Percentiles rank a stretch among this genome's conserved stretches.
These are phyloP conservation scores for Peromyscus maniculatus DNA, from an alignment of 2,113 vertebrate genomes.

Conservation along the genomic window DNA sequence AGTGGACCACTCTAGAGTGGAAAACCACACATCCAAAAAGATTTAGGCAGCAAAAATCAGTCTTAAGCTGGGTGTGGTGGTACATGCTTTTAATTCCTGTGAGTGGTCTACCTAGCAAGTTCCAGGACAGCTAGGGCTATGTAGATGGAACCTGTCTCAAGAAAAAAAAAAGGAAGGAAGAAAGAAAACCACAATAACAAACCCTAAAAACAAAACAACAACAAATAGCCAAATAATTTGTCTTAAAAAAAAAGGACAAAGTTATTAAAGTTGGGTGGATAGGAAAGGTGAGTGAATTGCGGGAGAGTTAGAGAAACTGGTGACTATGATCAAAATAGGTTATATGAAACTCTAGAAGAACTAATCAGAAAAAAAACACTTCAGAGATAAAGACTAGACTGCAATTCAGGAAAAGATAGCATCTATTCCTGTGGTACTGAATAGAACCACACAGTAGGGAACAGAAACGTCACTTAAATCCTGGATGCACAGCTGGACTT, in stretches of 20 bases:
- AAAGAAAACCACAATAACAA: not conserved
- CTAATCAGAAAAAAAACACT: not conserved
- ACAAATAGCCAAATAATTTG: not conserved
- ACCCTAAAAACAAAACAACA: not conserved
- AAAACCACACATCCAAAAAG: not conserved
- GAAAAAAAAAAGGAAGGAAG: not conserved
- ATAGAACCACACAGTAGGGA: not conserved
- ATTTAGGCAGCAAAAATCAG: not conserved
- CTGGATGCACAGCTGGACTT: not conserved
- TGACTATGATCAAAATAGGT: not conserved
- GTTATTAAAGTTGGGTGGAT: not conserved
- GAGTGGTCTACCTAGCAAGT: not conserved
- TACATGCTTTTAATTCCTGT: not conserved
- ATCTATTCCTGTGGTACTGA: not conserved
- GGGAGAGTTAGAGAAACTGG: not conserved
- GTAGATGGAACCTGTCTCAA: not conserved
- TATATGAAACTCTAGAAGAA: not conserved
- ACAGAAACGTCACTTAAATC: not conserved
- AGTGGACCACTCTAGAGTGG: not conserved
- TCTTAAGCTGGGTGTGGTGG: not conserved
- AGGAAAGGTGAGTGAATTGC: too few species aligned
- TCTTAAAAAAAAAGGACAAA: not conserved
- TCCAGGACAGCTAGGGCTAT: not conserved
- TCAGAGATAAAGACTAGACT: not conserved
- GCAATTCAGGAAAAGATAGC: not conserved